Evolutionary conservation across 2,888 invertebrate species (phyloP), one percentile per base, ranked within the genome.

Genomic region (Listrodromus nycthemerus): DNA sequence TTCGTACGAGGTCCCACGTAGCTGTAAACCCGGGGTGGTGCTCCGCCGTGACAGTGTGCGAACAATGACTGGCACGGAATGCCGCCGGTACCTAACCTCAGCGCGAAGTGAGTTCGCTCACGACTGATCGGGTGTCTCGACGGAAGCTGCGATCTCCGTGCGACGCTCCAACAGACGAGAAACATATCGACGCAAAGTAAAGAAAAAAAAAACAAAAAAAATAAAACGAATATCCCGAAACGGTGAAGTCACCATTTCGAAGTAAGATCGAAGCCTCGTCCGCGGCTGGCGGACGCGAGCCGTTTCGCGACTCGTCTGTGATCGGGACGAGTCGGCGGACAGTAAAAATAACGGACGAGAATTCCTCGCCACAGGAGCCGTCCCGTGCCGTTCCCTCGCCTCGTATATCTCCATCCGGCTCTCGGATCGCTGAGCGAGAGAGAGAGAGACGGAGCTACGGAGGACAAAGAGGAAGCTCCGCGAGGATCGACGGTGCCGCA

Each of bases 1-100:
- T 24, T 55, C 24, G 3, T 24, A 3, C 4, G 24, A 55, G 21
- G 55, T 21, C 24, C 55, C 10, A 1, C 24, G 55, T 13, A 24
- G 24, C 21, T 30, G 61, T 61, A 27, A 27, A n/a, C 61, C 61
- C 61, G 61, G 61, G 27, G 50, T 27, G 61, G 27, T 61, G 16
- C 24, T 27, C 16, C 6, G n/a, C 13, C 27, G 33, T 69, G 58
- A 61, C 45, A 37, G 41, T n/a, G 52, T 13, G 27, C 74, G 27
- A 75, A 79, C 48, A 70, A 70, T 63, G 33, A 70, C 50, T 63
- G 24, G 45, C 71, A 50, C 37, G 55, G 3, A 75, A 37, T 41
- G 77, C 69, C 80, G 77, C 69, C 80, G 83, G 71, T 48, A 48
- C 33, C 27, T 55, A 84, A 80, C 61, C 69, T 63, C 41, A 5